Base-by-base conservation (phyloP, 30 jellyfish, hydroid and myxozoan genomes). In the Morbakka virulenta region DNA sequence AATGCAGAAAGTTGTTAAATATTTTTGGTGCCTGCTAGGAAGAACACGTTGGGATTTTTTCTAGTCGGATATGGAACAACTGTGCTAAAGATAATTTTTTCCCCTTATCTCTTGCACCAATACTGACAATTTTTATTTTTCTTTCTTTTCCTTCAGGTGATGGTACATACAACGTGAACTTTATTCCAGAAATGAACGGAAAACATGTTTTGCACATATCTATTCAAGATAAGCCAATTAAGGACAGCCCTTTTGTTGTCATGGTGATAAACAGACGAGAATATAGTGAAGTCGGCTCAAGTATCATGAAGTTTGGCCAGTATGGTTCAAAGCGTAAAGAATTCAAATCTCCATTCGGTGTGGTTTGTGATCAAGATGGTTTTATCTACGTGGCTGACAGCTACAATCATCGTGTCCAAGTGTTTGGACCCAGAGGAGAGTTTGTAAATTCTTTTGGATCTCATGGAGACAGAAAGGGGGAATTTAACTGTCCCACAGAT, bases 371-470 rank as follows among this genome's bases (percentile, higher is more conserved):
- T 81, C 67, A 67, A 36, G 99, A 93, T 35, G 99, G 99, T 31
- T 93, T 85, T 50, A 80, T 93, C 28, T 93, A 85, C 52, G 96
- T 93, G 21, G 95, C 99, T 0, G 99, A 93, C 62, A 85, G 99
- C 72, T 93, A 93, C 74, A 93, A 93, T 65, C 99, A 93, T 50
- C 88, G 99, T 27, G 77, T 93, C 31, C 99, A 93, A 52, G 80
- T 92, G 6, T 93, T 93, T 67, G 99, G 99, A 14, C 99, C 99
- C 20, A 89, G 96, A 2, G 99, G 99, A 52, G 99, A 93, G 47
- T 85, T 85, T 57, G 94, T 93, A 63, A 81, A 93, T 76, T 87
- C 81, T 50, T 87, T 85, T 62, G 99, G 99, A 6, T 86, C 99
- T n/a, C 99, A 86, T 50, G 99, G 96, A 0, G 96, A 87, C 72